These are phyloP conservation scores for Megalopta genalis DNA, from an alignment of 1,140 invertebrate species.

Conservation along the genomic window DNA sequence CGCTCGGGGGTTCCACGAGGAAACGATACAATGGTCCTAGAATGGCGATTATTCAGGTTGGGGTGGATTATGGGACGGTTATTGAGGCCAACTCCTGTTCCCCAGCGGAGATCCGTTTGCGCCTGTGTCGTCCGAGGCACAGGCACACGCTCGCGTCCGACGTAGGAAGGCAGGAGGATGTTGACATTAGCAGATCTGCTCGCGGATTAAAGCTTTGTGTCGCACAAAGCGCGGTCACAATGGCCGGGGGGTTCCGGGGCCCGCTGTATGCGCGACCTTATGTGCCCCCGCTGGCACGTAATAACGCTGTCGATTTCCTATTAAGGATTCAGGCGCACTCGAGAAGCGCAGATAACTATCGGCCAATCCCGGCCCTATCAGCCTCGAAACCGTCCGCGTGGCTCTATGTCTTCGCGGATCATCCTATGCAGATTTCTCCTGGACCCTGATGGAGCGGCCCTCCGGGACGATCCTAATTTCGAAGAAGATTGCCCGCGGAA, in stretches of 20 bases:
- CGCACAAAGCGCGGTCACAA: slow-evolving; percentile 73
- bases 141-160: slow-evolving; percentile 12
- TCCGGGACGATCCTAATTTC: background rate
- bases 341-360: slow-evolving; percentile 32
- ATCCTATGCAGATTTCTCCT: slow-evolving; percentile 10
- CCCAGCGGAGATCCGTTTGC: slow-evolving; percentile 42
- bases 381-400: background rate
- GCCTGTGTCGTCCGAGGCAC: background rate
- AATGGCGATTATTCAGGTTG: slow-evolving; percentile 74
- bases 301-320: slow-evolving; percentile 72
- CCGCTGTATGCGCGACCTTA: slow-evolving; percentile 68
- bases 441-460: background rate
- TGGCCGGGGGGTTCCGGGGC: slow-evolving; percentile 52
- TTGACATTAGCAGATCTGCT: slow-evolving; percentile 77
- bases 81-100: slow-evolving; percentile 61
- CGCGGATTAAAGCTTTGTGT: slow-evolving; percentile 77
- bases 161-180: slow-evolving; percentile 67
- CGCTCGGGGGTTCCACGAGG: slow-evolving; percentile 58
- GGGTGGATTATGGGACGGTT: slow-evolving; percentile 73
- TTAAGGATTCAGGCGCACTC: slow-evolving; percentile 63
- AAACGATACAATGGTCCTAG: slow-evolving; percentile 66
- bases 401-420: background rate
- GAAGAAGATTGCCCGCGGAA: background rate
- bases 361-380: slow-evolving; percentile 20
- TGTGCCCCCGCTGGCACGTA: slow-evolving; percentile 62